Evolutionary conservation across 2,113 vertebrate species (phyloP), one percentile per base, ranked within the genome.

Genomic region (Emydura subglobosa): DNA sequence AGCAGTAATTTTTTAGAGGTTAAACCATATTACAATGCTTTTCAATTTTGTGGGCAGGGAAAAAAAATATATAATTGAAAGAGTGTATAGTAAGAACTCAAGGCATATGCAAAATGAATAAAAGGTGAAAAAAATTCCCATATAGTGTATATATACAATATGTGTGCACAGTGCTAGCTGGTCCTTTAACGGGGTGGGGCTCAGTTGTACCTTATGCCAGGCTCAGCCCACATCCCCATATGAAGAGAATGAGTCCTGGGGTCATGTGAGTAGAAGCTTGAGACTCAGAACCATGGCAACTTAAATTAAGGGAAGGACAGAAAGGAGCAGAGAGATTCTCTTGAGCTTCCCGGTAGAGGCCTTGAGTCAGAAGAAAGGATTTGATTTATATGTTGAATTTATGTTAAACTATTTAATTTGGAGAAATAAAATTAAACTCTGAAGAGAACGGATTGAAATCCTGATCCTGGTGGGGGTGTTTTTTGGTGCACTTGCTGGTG

Each of bases 1-100:
- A 85, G 65, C 4, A 93, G 59, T 90, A 50, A 21, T 47, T 91
- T 91, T 83, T 76, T 82, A 87, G 93, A 90, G 82, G 82, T 34
- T 82, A 89, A 87, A 78, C 91, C 89, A 34, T 10, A 7, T 57
- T 85, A 27, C 50, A 47, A 6, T 61, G 5, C 83, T 86, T 31
- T 21, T 92, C 91, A 85, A 91, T 44, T 72, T 24, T 68, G 34
- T 1, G 5, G 51, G 59, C 19, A 3, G 9, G 16, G 12, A 79
- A 24, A 42, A 6, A 89, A 68, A 22, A 85, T 55, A 81, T 2
- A 87, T 93, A 81, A 88, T 88, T 12, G 88, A 49, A 92, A 88
- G 78, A 12, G 47, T 49, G 27, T 82, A 19, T 68, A 72, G 0
- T 50, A 90, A 74, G 83, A 90, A 74, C 39, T 44, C 57, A 80